Evolutionary conservation across 2,113 vertebrate genomes (phyloP), one percentile per base, ranked within the genome.

Genomic region (Numida meleagris): DNA sequence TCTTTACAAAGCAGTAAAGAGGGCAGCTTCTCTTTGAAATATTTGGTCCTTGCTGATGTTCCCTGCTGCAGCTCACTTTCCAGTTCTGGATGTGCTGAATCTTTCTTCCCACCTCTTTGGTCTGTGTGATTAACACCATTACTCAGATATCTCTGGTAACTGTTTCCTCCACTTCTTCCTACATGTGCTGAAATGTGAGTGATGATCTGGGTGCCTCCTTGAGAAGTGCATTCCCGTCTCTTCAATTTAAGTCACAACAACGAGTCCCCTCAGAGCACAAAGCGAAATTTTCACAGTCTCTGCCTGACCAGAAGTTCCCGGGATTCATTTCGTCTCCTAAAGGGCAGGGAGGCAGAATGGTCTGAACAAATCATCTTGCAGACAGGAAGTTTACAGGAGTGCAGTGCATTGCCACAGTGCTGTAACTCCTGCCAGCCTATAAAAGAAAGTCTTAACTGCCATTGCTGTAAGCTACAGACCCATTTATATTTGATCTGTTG

Each of bases 171-270:
- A n/a, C 33, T 88, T 20, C 25, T 63, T 88, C 86, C 42, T 62
- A 15, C 18, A 9, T 19, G 8, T 76, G 21, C 29, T 76, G 15
- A 33, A 0, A 0, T 31, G 31, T 34, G 31, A 70, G 10, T 43
- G n/a, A n/a, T 70, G 21, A 48, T 45, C 85, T 78, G 16, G 2
- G 4, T 73, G 5, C 0, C 0, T 70, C 20, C 45, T n/a, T 61
- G 40, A 46, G 13, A 72, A 31, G 11, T 65, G 38, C 66, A 36
- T n/a, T 68, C n/a, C 10, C 3, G 1, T 46, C 14, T 65, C 34
- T 34, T 36, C 36, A 13, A 65, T 82, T 51, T 31, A 68, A 62
- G 11, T 65, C 63, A 61, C 29, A 80, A 7, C 15, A 14, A 19
- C 36, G 24, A 48, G 14, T 82, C 43, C 53, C 75, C 38, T 34